Evolutionary conservation across 2,113 vertebrate genomes (phyloP).

Genomic region (Morone saxatilis): DNA sequence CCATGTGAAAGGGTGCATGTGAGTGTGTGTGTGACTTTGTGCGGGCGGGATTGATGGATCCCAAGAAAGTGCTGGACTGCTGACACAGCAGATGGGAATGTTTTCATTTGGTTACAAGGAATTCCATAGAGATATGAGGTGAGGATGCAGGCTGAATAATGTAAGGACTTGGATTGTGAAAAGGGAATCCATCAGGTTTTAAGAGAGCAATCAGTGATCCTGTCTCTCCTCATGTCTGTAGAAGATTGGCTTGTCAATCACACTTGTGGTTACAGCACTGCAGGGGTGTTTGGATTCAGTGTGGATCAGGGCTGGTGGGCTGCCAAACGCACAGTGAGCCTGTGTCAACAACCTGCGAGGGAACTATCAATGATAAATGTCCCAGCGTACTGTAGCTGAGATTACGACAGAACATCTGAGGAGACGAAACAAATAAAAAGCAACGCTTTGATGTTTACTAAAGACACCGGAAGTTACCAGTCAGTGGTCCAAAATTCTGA

Average conservation of each 20-base stretch:
- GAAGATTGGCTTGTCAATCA: conserved; percentile 64
- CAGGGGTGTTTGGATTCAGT: conserved; percentile 43
- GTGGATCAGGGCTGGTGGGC: conserved; percentile 39
- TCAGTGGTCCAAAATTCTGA: conserved; percentile 32
- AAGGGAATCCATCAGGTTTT: conserved; percentile 43
- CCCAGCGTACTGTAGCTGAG: not conserved
- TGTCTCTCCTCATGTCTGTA: conserved; percentile 24
- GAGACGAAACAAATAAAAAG: not conserved
- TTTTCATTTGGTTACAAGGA: conserved; percentile 73
- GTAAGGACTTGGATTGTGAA: conserved; percentile 28
- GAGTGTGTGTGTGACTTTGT: conserved; percentile 44
- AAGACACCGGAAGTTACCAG: conserved; percentile 31
- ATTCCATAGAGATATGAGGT: conserved; percentile 64
- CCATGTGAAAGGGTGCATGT: conserved; percentile 23
- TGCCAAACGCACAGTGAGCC: conserved; percentile 44
- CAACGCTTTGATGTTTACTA: conserved; percentile 8
- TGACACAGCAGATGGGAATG: conserved; percentile 78
- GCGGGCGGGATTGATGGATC: conserved; percentile 63
- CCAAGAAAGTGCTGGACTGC: conserved; percentile 68
- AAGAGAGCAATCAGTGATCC: conserved; percentile 49
- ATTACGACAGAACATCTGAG: not conserved
- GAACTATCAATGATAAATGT: conserved; percentile 20
- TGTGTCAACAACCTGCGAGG: conserved; percentile 40
- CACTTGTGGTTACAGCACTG: conserved; percentile 30
- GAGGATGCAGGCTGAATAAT: conserved; percentile 49